Evolutionary conservation across 2,797 vertebrate species (phyloP).

Genomic region (Eulemur coronatus): DNA sequence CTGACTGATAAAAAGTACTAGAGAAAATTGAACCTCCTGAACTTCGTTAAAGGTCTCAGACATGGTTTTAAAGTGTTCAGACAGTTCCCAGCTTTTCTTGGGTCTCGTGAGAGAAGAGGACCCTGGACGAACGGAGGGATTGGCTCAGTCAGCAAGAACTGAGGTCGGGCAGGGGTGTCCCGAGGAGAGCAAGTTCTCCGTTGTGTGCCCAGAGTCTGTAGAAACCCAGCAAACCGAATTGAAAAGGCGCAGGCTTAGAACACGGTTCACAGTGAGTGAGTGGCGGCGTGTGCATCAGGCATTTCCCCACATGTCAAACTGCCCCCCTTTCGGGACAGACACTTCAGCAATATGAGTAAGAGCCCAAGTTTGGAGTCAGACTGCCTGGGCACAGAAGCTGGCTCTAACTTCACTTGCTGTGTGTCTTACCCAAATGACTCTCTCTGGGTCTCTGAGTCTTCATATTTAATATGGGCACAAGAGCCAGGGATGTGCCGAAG

Average conservation of each 20-base stretch:
- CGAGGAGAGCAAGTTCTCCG: background rate
- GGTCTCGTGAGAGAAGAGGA: background rate
- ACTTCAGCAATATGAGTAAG: background rate
- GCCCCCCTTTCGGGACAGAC: background rate
- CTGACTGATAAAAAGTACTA: background rate
- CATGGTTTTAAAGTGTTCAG: background rate
- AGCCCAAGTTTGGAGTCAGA: background rate
- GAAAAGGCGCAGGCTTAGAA: background rate
- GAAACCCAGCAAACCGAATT: background rate
- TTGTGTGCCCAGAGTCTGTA: background rate
- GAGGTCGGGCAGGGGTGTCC: accelerated
- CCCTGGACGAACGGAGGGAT: background rate
- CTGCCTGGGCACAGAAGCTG: background rate
- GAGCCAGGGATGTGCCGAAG: background rate
- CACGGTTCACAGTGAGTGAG: background rate
- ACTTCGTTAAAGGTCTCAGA: background rate
- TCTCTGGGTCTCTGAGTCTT: background rate
- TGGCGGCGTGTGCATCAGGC: background rate
- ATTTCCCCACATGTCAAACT: background rate
- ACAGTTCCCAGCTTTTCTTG: background rate
- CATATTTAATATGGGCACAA: background rate
- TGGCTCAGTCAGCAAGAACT: background rate
- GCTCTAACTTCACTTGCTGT: background rate
- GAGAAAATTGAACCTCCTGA: background rate
- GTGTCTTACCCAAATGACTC: background rate